These are phyloP conservation scores for Condylura cristata DNA, from an alignment of 2,113 vertebrate genomes.

Conservation along the genomic window DNA sequence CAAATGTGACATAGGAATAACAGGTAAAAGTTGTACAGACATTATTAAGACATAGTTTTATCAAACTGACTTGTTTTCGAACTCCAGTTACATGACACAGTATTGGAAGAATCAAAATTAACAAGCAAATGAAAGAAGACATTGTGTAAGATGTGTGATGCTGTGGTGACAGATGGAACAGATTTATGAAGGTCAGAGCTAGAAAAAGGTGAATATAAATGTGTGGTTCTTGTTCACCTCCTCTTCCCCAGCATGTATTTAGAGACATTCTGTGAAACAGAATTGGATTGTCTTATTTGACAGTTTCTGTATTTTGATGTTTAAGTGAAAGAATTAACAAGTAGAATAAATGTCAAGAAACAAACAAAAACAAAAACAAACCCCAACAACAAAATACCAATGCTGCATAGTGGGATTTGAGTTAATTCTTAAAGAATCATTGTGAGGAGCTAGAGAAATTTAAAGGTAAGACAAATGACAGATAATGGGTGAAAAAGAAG, in stretches of 20 bases:
- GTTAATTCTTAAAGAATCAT: neutral
- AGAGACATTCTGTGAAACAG: neutral
- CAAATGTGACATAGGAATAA: neutral
- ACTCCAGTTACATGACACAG: neutral
- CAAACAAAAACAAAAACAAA: too few species aligned
- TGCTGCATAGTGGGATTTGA: neutral
- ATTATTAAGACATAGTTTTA: neutral
- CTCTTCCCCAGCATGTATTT: neutral
- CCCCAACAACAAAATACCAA: neutral
- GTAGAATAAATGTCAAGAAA: neutral
- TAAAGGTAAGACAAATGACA: neutral
- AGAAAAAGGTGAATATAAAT: neutral
- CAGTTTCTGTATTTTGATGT: neutral
- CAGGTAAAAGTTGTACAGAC: neutral
- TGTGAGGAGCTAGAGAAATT: neutral
- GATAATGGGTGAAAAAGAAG: neutral
- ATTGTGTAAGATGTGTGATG: neutral
- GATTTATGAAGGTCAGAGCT: neutral
- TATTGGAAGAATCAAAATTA: neutral
- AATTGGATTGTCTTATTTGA: neutral
- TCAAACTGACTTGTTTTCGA: neutral
- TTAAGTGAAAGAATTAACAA: neutral
- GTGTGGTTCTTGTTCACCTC: neutral
- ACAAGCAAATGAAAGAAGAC: neutral
- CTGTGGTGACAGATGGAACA: neutral